These are phyloP conservation scores for Temnothorax ravouxi DNA, from an alignment of 2,888 invertebrate species.

Conservation along the genomic window DNA sequence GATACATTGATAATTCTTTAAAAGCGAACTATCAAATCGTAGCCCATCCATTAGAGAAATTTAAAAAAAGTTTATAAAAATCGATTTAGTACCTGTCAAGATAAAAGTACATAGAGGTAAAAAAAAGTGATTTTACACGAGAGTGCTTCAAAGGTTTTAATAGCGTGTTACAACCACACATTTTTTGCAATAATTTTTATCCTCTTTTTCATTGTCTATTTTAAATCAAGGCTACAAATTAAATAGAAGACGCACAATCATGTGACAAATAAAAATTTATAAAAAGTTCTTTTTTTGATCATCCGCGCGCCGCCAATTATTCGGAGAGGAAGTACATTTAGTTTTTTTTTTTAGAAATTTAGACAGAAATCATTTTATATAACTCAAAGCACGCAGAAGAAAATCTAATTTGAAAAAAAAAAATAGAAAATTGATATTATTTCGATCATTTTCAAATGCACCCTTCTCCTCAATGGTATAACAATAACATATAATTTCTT, in stretches of 20 bases:
- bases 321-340: background rate
- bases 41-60: background rate
- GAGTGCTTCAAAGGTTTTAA: background rate
- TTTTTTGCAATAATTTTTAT: background rate
- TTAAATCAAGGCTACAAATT: background rate
- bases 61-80: background rate
- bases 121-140: background rate
- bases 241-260: background rate
- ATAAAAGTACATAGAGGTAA: background rate
- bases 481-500: background rate
- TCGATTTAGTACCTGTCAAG: background rate
- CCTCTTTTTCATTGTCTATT: background rate
- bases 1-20: background rate
- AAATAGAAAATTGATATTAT: background rate
- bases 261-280: background rate
- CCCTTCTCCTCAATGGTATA: background rate
- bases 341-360: background rate
- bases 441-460: background rate
- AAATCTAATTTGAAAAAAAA: background rate
- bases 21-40: background rate
- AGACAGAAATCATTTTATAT: background rate
- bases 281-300: background rate
- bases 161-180: background rate
- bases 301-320: background rate
- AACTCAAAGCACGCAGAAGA: background rate